Evolutionary conservation across 53 echinoderm and acorn worm species (phyloP).

Genomic region (Pentamera pediparva): DNA sequence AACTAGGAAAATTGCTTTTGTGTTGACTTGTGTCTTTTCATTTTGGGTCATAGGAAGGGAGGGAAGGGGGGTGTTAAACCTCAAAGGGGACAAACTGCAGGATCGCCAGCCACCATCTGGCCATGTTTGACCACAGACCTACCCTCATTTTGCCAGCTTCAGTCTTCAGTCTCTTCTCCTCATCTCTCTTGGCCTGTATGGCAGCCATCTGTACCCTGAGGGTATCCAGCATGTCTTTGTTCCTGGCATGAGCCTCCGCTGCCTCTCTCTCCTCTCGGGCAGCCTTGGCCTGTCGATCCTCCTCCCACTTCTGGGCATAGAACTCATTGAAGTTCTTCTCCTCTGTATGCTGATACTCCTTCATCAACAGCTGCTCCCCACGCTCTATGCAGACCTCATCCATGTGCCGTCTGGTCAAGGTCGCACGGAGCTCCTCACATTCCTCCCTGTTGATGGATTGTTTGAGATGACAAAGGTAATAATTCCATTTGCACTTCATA

Average conservation of each 20-base stretch:
- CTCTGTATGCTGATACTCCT: slow-evolving; percentile 61
- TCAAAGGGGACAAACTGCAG: too few relatives aligned
- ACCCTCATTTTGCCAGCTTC: slow-evolving; percentile 91
- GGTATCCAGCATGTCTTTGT: slow-evolving; percentile 79
- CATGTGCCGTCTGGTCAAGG: slow-evolving; percentile 88
- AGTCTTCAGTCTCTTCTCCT: slow-evolving; percentile 81
- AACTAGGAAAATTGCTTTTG: too few relatives aligned
- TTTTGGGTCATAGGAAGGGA: too few relatives aligned
- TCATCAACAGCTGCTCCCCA: slow-evolving; percentile 77
- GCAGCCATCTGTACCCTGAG: slow-evolving; percentile 84
- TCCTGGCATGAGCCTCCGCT: slow-evolving; percentile 55
- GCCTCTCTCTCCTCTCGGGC: slow-evolving; percentile 80
- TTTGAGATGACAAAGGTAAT: neutral
- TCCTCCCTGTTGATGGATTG: slow-evolving; percentile 61
- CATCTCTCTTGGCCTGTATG: slow-evolving; percentile 79
- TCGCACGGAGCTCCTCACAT: slow-evolving; percentile 90
- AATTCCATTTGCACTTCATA: too few relatives aligned
- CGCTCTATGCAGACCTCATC: slow-evolving; percentile 97
- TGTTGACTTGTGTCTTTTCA: too few relatives aligned
- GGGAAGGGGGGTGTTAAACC: too few relatives aligned
- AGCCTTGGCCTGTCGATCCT: slow-evolving; percentile 85
- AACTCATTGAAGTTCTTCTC: slow-evolving; percentile 56
- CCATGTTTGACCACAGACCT: too few relatives aligned
- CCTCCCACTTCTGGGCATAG: slow-evolving; percentile 94
- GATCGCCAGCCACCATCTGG: too few relatives aligned